Evolutionary conservation across 2,888 invertebrate species (phyloP).

Genomic region (Margaritifera margaritifera): DNA sequence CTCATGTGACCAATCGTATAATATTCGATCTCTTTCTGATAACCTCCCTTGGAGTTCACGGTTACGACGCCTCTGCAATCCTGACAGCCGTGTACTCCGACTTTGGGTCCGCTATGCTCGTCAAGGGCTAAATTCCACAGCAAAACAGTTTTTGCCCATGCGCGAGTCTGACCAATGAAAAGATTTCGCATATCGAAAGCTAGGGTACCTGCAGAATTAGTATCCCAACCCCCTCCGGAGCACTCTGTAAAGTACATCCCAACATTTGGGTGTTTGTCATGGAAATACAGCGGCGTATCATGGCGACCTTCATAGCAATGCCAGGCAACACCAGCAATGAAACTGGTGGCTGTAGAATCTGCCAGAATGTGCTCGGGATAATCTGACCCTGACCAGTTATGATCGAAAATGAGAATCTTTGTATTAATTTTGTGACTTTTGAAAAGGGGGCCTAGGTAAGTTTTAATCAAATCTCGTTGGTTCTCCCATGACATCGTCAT

Average conservation of each 20-base stretch:
- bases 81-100: constrained; percentile 35
- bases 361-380: constrained; percentile 37
- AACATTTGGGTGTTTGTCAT: constrained; percentile 34
- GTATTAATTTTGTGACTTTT: constrained; percentile 32
- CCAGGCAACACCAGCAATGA: constrained; percentile 43
- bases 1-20: constrained; percentile 43
- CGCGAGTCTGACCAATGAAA: constrained; percentile 38
- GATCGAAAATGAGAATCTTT: constrained; percentile 43
- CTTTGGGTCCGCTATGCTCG: constrained; percentile 39
- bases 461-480: constrained; percentile 33
- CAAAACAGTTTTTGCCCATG: constrained; percentile 35
- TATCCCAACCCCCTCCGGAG: constrained; percentile 41
- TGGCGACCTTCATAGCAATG: constrained; percentile 43
- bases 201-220: constrained; percentile 32
- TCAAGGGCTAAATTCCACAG: constrained; percentile 46
- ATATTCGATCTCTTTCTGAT: constrained; percentile 38
- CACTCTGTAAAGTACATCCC: constrained; percentile 46
- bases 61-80: constrained; percentile 44
- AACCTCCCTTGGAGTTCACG: constrained; percentile 19
- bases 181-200: constrained; percentile 40
- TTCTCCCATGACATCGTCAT: constrained; percentile 40
- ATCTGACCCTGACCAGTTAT: constrained; percentile 39
- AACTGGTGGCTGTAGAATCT: constrained; percentile 31
- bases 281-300: constrained; percentile 25
- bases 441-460: constrained; percentile 40